Base-by-base conservation (phyloP, 64 coral and sea anemone species). In the Montipora foliosa region DNA sequence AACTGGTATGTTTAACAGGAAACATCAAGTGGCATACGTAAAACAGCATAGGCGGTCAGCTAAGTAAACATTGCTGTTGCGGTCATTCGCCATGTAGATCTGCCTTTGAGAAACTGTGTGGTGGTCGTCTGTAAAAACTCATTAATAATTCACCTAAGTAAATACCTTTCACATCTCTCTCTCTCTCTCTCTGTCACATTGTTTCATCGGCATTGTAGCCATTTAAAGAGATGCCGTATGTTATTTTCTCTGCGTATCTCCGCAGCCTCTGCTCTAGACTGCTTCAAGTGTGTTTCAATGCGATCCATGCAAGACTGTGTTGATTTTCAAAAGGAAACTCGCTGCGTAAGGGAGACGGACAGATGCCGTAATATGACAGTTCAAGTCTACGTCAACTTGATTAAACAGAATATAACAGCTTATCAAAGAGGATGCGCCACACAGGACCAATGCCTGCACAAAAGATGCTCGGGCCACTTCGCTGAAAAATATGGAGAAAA, bases 341-440 rank as follows among this genome's bases (percentile, higher is more conserved):
- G 7, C 37, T 86, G 82, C 47, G 44, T 3, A 72, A 86, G 19
- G 19, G 8, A 69, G 8, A 86, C 82, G 12, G 64, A 50, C 16
- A 15, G n/a, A 44, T 86, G 82, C 8, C 82, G 82, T 50, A 86
- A 86, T 46, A 86, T 86, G 82, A 86, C 82, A 4, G 82, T 86
- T 11, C 60, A 67, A 19, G 82, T 86, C 0, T 71, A 70, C 8
- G 82, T 86, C 47, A 17, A 6, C 3, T 3, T 86, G 64, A 17
- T 86, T 5, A 22, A 14, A 2, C 62, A 86, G 45, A 71, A 86
- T 71, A 6, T 49, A 8, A 86, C 60, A 7, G 64, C 17, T 46
- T 86, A 70, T 37, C 62, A 71, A 46, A 67, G 82, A 14, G 82
- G 82, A 19, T 86, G 82, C n/a, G 82, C 82, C 3, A 49, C 82